A percentile compares a stretch with the other conserved stretches of the same genome.
These are phyloP conservation scores for Caenorhabditis macrosperma DNA, from an alignment of 2,888 invertebrate species.

Conservation along the genomic window DNA sequence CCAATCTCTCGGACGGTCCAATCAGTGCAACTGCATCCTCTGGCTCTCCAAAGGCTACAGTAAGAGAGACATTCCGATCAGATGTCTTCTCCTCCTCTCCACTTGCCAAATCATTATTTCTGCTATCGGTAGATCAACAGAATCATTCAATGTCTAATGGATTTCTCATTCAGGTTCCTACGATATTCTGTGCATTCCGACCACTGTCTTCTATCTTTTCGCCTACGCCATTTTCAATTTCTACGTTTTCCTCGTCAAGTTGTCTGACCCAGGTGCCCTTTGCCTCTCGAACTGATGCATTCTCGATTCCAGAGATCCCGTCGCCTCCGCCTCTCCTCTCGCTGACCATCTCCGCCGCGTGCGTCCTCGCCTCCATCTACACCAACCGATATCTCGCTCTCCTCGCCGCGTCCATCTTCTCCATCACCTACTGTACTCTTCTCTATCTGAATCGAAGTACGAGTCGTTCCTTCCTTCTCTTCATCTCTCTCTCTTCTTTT, in stretches of 20 bases:
- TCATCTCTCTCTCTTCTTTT: not conserved
- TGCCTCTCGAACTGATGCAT: not conserved
- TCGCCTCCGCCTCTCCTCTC: constrained; percentile 49
- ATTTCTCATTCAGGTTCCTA: constrained; percentile 60
- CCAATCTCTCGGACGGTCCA: constrained; percentile 37
- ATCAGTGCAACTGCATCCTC: constrained; percentile 26
- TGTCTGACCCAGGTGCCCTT: constrained; percentile 18
- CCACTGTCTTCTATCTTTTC: constrained; percentile 45
- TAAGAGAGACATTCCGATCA: constrained; percentile 45
- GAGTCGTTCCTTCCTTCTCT: not conserved
- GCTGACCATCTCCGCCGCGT: constrained; percentile 20
- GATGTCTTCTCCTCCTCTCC: constrained; percentile 40
- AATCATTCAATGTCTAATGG: not conserved
- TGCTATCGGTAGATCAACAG: constrained; percentile 24
- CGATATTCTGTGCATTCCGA: constrained; percentile 56
- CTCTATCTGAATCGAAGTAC: constrained; percentile 33
- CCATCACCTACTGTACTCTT: constrained; percentile 26
- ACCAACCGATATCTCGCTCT: constrained; percentile 45
- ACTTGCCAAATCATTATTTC: constrained; percentile 39
- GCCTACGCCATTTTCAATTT: constrained; percentile 57
- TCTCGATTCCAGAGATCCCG: constrained; percentile 33
- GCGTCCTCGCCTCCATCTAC: constrained; percentile 34
- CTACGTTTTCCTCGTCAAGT: constrained; percentile 41
- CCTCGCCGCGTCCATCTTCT: constrained; percentile 26
- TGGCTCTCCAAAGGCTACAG: constrained; percentile 44